A percentile compares a stretch with the other conserved stretches of the same genome.
Conservation (phyloP, 2,888 invertebrate genomes). For the Mythimna vitellina region DNA sequence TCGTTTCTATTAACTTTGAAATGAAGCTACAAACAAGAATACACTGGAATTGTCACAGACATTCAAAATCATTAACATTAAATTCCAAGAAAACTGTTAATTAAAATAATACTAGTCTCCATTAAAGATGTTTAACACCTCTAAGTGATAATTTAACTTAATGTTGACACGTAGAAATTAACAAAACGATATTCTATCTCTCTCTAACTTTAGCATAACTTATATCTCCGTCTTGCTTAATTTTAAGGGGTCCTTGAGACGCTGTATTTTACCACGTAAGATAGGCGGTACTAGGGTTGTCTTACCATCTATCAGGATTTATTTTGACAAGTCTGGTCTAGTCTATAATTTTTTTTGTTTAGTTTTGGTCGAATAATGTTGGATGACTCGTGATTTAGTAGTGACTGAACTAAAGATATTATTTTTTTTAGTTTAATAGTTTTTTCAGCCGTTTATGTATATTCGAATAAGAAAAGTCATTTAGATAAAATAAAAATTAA, state of each 20-base stretch:
- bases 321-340: conserved; percentile 22
- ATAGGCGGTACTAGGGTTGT: conserved; percentile 46
- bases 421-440: not conserved
- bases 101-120: conserved; percentile 46
- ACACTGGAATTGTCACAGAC: not conserved
- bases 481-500: too few species aligned
- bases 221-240: conserved; percentile 37
- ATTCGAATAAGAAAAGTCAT: not conserved
- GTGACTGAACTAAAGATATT: not conserved
- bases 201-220: conserved; percentile 13
- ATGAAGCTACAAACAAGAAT: not conserved
- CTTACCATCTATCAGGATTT: conserved; percentile 43
- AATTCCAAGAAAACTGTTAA: conserved; percentile 37
- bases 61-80: conserved; percentile 16
- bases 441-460: not conserved
- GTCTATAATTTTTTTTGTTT: conserved; percentile 4
- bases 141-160: conserved; percentile 51
- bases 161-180: conserved; percentile 54
- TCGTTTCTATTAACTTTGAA: not conserved
- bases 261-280: conserved; percentile 57
- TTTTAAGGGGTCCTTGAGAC: conserved; percentile 56
- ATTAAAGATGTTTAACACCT: conserved; percentile 42
- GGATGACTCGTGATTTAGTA: conserved; percentile 10
- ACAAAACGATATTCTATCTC: conserved; percentile 34
- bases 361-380: conserved; percentile 17